Evolutionary conservation across 1,140 invertebrate genomes (phyloP), one percentile per base, ranked within the genome.

Genomic region (Trichomalopsis sarcophagae): DNA sequence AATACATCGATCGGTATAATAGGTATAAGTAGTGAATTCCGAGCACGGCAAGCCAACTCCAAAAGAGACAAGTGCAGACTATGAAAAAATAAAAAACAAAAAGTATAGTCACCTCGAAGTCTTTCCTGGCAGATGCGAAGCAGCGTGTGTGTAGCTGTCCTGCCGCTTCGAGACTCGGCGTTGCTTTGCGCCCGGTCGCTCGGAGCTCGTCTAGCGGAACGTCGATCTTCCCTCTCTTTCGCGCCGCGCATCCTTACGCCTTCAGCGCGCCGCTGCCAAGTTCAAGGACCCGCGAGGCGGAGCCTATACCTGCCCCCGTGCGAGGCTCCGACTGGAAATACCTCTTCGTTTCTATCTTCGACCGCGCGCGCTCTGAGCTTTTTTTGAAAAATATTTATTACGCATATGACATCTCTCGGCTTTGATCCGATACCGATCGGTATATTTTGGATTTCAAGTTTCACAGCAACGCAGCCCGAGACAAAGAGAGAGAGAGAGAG

Each of bases 241-340:
- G n/a, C 68, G n/a, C 17, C 66, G 47, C 40, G 40, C 40, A 50
- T 62, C 55, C 55, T 62, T 14, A 55, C 50, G 50, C 50, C 50
- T 55, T 17, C 77, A 10, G 30, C 9, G 47, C 69, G 36, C 27
- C 27, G 23, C n/a, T n/a, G 2, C n/a, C 82, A 88, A 86, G 87
- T 86, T 88, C 86, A 88, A 88, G 86, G 81, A 88, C 87, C 87
- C 80, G 23, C 71, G 21, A 40, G 73, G 74, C 74, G 33, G 74
- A 23, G 44, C 40, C 81, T 5, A n/a, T 17, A 23, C 69, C 68
- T 81, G 30, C 23, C n/a, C 40, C 21, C 36, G 27, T 27, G 27
- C 27, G 36, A 50, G 76, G 6, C 50, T 11, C 23, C 33, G 10
- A 76, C 74, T 76, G 40, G 74, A n/a, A 47, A 76, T 76, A 44